Percentiles rank a stretch among this genome's conserved stretches.
Conservation (phyloP, 1,140 invertebrate genomes). For the Habropoda laboriosa region DNA sequence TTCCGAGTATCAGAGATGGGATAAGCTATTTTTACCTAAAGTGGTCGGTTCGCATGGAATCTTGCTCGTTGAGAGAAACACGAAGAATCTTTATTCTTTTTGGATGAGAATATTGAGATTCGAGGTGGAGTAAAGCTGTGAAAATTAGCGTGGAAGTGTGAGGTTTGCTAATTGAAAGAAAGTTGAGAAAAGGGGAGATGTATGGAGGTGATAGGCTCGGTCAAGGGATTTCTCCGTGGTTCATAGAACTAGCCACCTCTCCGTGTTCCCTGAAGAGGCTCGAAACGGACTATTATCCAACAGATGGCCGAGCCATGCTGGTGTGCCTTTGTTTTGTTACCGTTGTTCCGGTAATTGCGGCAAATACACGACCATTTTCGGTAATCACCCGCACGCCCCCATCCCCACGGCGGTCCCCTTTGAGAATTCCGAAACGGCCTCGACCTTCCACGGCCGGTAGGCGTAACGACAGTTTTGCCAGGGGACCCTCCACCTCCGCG, state of each 20-base stretch:
- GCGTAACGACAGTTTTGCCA: constrained; percentile 74
- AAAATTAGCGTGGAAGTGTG: too few relatives aligned
- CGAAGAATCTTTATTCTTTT: too few relatives aligned
- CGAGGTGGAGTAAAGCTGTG: too few relatives aligned
- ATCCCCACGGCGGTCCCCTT: constrained; percentile 73
- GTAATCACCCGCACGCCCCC: constrained; percentile 73
- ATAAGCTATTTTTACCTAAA: neutral
- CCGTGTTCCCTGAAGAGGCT: constrained; percentile 29
- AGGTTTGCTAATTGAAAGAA: too few relatives aligned
- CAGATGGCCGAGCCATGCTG: constrained; percentile 73
- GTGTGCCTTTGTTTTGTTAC: constrained; percentile 75
- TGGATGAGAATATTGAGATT: too few relatives aligned
- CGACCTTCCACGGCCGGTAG: constrained; percentile 74
- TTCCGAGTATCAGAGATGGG: neutral
- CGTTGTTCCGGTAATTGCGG: constrained; percentile 79
- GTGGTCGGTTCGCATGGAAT: neutral
- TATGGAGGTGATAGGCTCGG: too few relatives aligned
- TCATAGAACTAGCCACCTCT: constrained; percentile 52
- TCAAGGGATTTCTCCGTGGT: constrained; percentile 20
- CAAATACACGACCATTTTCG: constrained; percentile 76
- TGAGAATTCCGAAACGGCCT: constrained; percentile 73
- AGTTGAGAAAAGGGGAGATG: too few relatives aligned
- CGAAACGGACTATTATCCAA: constrained; percentile 75
- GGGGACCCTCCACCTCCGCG: constrained; percentile 40
- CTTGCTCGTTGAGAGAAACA: neutral